Evolutionary conservation across 2,888 invertebrate species (phyloP), one percentile per base, ranked within the genome.

Genomic region (Zaprionus lineosus): DNA sequence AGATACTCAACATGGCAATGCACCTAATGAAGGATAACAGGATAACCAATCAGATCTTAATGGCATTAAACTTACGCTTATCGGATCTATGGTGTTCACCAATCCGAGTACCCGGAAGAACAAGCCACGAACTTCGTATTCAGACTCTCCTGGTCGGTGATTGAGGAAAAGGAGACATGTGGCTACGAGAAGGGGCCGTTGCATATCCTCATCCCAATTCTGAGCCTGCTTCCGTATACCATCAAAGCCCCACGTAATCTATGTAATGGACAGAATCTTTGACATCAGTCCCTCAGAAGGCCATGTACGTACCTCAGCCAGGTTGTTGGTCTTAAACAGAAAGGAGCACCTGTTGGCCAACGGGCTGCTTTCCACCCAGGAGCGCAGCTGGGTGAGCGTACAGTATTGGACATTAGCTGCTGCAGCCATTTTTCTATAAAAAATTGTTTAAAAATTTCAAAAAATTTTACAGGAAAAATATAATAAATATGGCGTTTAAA

Each of bases 51-150:
- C n/a, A n/a, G n/a, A n/a, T n/a, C n/a, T n/a, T n/a, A n/a, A n/a
- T n/a, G n/a, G n/a, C n/a, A n/a, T n/a, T n/a, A n/a, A n/a, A 18
- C 56, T n/a, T 16, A 56, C 62, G 3, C 19, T 48, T 18, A 63
- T 56, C 0, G 62, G 62, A 3, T 28, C 11, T 12, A 47, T 26
- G 6, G 33, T 48, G 1, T 63, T 48, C 2, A 56, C 12, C n/a
- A 34, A 11, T 1, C 4, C 3, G 0, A 64, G n/a, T 6, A 65
- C 33, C 1, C 44, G 57, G 0, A n/a, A 7, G 4, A 64, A 2
- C 11, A 57, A 8, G 1, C 3, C 7, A 1, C 63, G 26, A 4
- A 34, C 16, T 4, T 18, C 8, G 15, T 28, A 6, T 0, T 5
- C 1, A 1, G 6, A 1, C 2, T 40, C 50, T 5, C 7, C 2